Conservation (phyloP, 2,888 invertebrate species). For the Brenthis ino region DNA sequence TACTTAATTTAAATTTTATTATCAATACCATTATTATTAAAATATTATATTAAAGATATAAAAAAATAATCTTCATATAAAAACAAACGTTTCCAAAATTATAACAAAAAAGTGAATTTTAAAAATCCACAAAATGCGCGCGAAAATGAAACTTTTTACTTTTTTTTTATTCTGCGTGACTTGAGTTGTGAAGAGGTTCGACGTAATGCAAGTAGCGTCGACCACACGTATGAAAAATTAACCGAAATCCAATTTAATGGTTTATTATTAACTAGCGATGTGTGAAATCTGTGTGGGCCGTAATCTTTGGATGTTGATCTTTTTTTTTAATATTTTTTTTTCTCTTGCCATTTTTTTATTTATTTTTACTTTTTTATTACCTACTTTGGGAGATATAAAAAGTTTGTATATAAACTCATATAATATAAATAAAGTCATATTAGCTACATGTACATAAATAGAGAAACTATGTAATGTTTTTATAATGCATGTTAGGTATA, state of each 20-base stretch:
- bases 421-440: too few species aligned
- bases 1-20: too few species aligned
- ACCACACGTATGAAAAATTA: conserved; percentile 62
- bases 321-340: conserved; percentile 21
- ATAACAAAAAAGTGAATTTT: background rate
- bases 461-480: too few species aligned
- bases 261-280: conserved; percentile 56
- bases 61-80: background rate
- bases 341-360: conserved; percentile 2
- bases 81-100: conserved; percentile 7
- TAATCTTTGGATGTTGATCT: conserved; percentile 35
- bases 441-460: too few species aligned
- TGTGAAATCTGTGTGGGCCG: conserved; percentile 45
- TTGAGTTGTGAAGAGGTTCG: conserved; percentile 61
- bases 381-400: too few species aligned
- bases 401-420: too few species aligned
- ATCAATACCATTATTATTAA: too few species aligned
- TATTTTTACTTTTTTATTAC: background rate
- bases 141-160: conserved; percentile 27
- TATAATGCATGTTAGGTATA: too few species aligned
- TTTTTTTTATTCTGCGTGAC: conserved; percentile 55
- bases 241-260: conserved; percentile 71
- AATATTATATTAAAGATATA: background rate
- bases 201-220: conserved; percentile 71
- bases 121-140: conserved; percentile 28